Evolutionary conservation across 2,113 vertebrate species (phyloP).

Genomic region (Phycodurus eques): DNA sequence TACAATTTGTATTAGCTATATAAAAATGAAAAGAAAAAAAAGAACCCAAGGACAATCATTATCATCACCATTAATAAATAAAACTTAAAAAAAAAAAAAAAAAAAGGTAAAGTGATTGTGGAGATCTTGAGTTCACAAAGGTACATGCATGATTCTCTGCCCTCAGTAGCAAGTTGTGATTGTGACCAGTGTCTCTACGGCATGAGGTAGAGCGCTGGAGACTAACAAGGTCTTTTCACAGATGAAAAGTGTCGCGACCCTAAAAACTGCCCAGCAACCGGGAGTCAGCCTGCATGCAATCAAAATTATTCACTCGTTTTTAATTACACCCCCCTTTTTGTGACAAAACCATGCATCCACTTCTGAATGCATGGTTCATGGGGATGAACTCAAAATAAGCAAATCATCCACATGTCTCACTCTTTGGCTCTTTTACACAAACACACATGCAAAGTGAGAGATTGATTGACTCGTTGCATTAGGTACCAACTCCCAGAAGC

Average conservation of each 20-base stretch:
- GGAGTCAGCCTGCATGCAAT: slow-evolving; percentile 25
- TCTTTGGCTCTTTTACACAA: slow-evolving; percentile 48
- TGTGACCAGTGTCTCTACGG: slow-evolving; percentile 76
- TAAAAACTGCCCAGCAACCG: slow-evolving; percentile 45
- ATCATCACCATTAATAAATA: slow-evolving; percentile 78
- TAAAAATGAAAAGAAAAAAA: slow-evolving; percentile 74
- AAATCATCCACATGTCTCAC: slow-evolving; percentile 36
- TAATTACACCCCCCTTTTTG: slow-evolving; percentile 17
- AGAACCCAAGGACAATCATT: slow-evolving; percentile 72
- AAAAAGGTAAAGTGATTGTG: slow-evolving; percentile 65
- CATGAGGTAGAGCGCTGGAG: slow-evolving; percentile 75
- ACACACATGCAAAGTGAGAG: slow-evolving; percentile 45
- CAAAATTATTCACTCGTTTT: slow-evolving; percentile 18
- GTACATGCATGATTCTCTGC: slow-evolving; percentile 57
- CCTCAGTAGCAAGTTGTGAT: slow-evolving; percentile 73
- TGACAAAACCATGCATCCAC: neutral
- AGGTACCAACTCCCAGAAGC: slow-evolving; percentile 34
- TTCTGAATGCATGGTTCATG: neutral
- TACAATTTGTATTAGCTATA: slow-evolving; percentile 91
- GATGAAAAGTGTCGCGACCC: slow-evolving; percentile 45
- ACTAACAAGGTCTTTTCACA: slow-evolving; percentile 62
- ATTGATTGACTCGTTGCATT: slow-evolving; percentile 33
- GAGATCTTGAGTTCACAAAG: slow-evolving; percentile 62
- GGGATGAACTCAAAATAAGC: slow-evolving; percentile 31
- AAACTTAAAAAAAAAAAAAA: slow-evolving; percentile 43